Base-by-base conservation (phyloP, 1,140 invertebrate species). In the Cydia fagiglandana region DNA sequence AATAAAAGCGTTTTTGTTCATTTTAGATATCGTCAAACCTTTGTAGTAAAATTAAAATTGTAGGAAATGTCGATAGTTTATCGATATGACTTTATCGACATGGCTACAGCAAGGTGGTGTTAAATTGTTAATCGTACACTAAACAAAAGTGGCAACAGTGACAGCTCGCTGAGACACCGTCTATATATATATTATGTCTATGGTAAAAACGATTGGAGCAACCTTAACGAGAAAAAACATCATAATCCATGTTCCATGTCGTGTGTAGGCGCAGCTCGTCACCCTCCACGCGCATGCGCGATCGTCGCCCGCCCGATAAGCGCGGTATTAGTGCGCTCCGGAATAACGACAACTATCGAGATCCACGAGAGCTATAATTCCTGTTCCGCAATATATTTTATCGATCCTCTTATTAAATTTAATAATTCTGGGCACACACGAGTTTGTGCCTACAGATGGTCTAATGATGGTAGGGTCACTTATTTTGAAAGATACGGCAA, bases 361-460 rank as follows among this genome's bases (percentile, higher is more conserved):
- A 92, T 92, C 83, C 90, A 92, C 90, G 90, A 92, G 82, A 79
- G 81, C 86, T 86, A 92, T 92, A 92, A 92, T 90, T 90, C 86
- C 84, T 87, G 83, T 85, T 75, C 79, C 80, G 84, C 82, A 86
- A 86, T 90, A 92, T 81, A 92, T 81, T 87, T 92, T 92, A 92
- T 92, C 90, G 88, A 89, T 90, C 86, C 80, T 80, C 86, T 88
- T 90, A 91, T 90, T 90, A 88, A 90, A 89, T 88, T 86, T 85
- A 82, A 88, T 88, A 86, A 83, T 85, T 82, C 79, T 56, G 53
- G 73, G 73, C 80, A 76, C 77, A 76, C 68, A 82, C 79, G 74
- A 75, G 34, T 73, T 34, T 73, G 34, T 75, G 10, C 12, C 41
- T 45, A 78, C 77, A 77, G 76, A 64, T 70, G 74, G 74, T 61